Conservation (phyloP, 2,888 invertebrate genomes). For the Philhelius pedissequus region DNA sequence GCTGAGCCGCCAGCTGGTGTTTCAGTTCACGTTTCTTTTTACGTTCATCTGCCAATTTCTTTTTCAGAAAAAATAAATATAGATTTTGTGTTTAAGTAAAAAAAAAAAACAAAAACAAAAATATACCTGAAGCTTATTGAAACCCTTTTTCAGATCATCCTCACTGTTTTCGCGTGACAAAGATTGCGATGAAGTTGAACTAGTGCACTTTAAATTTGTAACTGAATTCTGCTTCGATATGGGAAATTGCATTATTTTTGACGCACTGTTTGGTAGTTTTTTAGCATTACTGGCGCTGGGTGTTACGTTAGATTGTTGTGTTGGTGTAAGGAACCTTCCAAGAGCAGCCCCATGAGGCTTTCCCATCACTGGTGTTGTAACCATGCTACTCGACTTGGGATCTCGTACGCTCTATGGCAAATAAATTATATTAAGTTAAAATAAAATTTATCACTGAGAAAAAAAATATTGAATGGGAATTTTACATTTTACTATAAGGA, state of each 20-base stretch:
- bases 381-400: conserved; percentile 46
- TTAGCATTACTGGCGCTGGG: conserved; percentile 71
- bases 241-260: conserved; percentile 72
- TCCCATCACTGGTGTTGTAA: conserved; percentile 74
- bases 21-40: conserved; percentile 77
- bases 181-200: conserved; percentile 71
- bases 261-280: conserved; percentile 75
- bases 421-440: not conserved
- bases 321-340: conserved; percentile 76
- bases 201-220: conserved; percentile 70
- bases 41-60: conserved; percentile 75
- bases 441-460: no score
- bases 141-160: conserved; percentile 76
- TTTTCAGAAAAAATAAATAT: not conserved
- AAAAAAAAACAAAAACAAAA: not conserved
- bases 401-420: conserved; percentile 28
- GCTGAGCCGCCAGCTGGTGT: conserved; percentile 75
- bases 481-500: no score
- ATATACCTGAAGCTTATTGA: conserved; percentile 70
- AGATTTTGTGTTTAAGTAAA: not conserved
- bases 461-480: no score
- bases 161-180: conserved; percentile 76
- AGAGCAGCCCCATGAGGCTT: conserved; percentile 72
- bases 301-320: conserved; percentile 71
- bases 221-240: conserved; percentile 68